Conservation (phyloP, 2,797 vertebrate species). For the Clarias pachynema region DNA sequence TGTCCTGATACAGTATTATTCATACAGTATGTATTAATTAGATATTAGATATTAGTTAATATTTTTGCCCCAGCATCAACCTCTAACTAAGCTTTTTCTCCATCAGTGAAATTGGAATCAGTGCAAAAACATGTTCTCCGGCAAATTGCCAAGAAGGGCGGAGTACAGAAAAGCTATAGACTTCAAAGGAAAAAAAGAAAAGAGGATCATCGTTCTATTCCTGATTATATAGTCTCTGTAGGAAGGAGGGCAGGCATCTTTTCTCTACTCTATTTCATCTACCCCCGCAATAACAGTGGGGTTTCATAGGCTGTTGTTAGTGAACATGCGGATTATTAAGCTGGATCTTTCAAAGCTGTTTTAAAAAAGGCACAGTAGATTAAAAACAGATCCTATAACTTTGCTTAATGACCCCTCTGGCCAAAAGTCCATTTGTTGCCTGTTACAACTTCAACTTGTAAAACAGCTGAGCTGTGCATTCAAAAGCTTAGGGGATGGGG, state of each 20-base stretch:
- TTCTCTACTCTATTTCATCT: background rate
- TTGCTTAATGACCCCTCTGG: background rate
- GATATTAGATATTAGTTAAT: background rate
- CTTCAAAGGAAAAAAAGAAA: too few species aligned
- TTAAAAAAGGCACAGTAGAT: background rate
- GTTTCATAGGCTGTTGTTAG: background rate
- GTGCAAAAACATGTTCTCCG: background rate
- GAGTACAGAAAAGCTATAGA: background rate
- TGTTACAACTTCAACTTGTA: background rate
- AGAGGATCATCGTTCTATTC: background rate
- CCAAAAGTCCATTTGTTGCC: background rate
- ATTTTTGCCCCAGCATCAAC: background rate
- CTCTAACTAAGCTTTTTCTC: background rate
- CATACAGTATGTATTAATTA: background rate
- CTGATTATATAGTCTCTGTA: background rate
- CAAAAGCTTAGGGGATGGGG: background rate
- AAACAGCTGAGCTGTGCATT: background rate
- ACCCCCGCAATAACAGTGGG: background rate
- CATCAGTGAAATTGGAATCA: background rate
- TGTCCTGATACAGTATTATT: background rate
- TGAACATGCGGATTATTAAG: background rate
- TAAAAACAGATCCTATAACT: background rate
- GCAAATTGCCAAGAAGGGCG: background rate
- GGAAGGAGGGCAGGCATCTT: background rate
- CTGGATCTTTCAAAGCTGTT: background rate